Conservation (phyloP, 1,140 invertebrate species). For the Drosophila willistoni region DNA sequence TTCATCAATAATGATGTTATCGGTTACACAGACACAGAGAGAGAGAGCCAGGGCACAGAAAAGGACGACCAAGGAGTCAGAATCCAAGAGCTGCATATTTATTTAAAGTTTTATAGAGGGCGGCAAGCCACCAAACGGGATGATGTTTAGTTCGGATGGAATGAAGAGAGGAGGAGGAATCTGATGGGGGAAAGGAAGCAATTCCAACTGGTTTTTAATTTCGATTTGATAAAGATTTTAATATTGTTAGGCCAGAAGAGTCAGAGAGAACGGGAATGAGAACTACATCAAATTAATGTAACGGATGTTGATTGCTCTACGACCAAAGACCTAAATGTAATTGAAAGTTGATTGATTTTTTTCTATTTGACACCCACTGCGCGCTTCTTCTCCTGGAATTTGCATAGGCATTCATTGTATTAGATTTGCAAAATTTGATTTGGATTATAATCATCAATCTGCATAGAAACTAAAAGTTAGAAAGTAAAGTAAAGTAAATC, state of each 20-base stretch:
- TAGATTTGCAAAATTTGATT: neutral
- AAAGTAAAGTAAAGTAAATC: neutral
- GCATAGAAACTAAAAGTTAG: neutral
- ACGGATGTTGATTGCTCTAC: slow-evolving; percentile 70
- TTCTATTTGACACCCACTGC: neutral
- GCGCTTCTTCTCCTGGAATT: neutral
- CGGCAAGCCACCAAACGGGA: slow-evolving; percentile 47
- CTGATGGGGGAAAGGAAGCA: slow-evolving; percentile 52
- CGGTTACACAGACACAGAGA: slow-evolving; percentile 68
- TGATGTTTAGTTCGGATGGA: slow-evolving; percentile 22
- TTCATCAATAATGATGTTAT: slow-evolving; percentile 82
- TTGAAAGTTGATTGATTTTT: slow-evolving; percentile 62
- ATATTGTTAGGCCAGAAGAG: slow-evolving; percentile 57
- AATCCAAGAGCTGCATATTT: slow-evolving; percentile 60
- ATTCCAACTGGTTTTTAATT: slow-evolving; percentile 77
- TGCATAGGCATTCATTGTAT: slow-evolving; percentile 2
- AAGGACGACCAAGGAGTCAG: slow-evolving; percentile 20
- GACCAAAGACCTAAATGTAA: slow-evolving; percentile 46
- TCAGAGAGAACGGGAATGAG: slow-evolving; percentile 20
- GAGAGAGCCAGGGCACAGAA: slow-evolving; percentile 30
- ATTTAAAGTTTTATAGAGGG: slow-evolving; percentile 77
- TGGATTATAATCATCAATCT: slow-evolving; percentile 5
- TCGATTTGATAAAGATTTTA: slow-evolving; percentile 80
- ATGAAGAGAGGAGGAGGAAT: neutral
- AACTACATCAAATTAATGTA: slow-evolving; percentile 73